A percentile compares a stretch with the other conserved stretches of the same genome.
These are phyloP conservation scores for Geotrypetes seraphini DNA, from an alignment of 2,797 vertebrate species.

Conservation along the genomic window DNA sequence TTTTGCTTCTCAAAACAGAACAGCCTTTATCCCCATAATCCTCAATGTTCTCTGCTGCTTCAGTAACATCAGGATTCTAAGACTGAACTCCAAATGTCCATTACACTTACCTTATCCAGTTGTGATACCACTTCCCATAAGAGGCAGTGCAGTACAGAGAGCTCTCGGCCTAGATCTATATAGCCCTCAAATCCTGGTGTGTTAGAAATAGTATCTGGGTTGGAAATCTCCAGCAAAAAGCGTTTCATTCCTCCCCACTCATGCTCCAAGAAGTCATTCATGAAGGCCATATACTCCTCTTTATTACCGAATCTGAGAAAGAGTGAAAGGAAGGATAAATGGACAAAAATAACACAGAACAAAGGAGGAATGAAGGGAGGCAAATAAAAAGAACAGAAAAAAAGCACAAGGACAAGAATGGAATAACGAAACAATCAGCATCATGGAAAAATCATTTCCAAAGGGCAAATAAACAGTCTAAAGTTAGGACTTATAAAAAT, in stretches of 20 bases:
- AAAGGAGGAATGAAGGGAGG: neutral
- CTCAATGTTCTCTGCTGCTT: conserved; percentile 5
- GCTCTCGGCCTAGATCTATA: conserved; percentile 88
- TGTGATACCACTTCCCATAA: conserved; percentile 91
- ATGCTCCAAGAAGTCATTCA: conserved; percentile 95
- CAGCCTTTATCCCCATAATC: conserved; percentile 2
- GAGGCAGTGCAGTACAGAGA: conserved; percentile 83
- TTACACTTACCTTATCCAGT: conserved; percentile 93
- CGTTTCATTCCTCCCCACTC: conserved; percentile 95
- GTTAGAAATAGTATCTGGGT: conserved; percentile 80
- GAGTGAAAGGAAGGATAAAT: conserved; percentile 1
- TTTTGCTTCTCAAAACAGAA: too few species aligned
- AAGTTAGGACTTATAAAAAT: too few species aligned
- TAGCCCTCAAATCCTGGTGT: conserved; percentile 87
- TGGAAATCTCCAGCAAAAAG: conserved; percentile 88
- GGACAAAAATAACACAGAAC: neutral
- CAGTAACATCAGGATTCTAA: neutral
- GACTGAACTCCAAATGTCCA: too few species aligned
- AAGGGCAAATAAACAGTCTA: too few species aligned
- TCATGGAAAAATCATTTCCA: too few species aligned
- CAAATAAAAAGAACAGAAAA: too few species aligned
- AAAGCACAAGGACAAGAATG: too few species aligned
- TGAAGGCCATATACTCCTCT: conserved; percentile 96
- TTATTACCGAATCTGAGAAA: conserved; percentile 84
- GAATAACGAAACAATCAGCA: too few species aligned